These are phyloP conservation scores for Melikaiella ostensackeni DNA, from an alignment of 2,888 invertebrate species.

Conservation along the genomic window DNA sequence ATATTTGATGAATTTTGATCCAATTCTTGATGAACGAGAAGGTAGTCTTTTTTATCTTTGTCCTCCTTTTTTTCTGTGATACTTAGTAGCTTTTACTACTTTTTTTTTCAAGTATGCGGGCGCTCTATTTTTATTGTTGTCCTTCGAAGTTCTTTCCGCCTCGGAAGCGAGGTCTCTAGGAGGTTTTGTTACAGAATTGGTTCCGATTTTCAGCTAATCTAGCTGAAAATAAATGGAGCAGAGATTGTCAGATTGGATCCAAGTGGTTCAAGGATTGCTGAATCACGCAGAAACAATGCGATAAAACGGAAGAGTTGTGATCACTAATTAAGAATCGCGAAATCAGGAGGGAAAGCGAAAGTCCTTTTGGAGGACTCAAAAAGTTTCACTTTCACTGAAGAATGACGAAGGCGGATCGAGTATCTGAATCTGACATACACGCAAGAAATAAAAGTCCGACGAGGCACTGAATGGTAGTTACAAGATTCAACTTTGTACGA, in stretches of 20 bases:
- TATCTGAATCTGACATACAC: slow-evolving; percentile 40
- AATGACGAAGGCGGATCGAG: slow-evolving; percentile 36
- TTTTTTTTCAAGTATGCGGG: neutral
- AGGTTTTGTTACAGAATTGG: no score
- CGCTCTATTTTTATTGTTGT: slow-evolving; percentile 2
- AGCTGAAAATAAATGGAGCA: neutral
- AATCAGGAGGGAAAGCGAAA: slow-evolving; percentile 26
- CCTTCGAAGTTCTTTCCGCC: neutral
- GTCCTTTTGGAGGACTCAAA: slow-evolving; percentile 18
- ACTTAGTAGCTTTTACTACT: neutral
- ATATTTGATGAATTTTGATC: neutral
- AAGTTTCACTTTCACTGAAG: slow-evolving; percentile 51
- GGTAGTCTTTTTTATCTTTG: neutral
- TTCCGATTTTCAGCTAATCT: neutral
- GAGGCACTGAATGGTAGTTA: slow-evolving; percentile 19
- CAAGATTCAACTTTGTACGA: neutral
- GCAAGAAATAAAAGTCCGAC: slow-evolving; percentile 28
- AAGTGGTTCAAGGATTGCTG: neutral
- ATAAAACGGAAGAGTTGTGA: slow-evolving; percentile 11
- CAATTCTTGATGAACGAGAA: neutral
- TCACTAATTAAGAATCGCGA: slow-evolving; percentile 6
- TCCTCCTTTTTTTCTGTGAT: neutral
- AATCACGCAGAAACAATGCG: neutral
- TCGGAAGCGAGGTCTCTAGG: neutral
- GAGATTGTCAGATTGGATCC: neutral